Base-by-base conservation (phyloP, 2,888 invertebrate genomes). In the Xylota sylvarum region DNA sequence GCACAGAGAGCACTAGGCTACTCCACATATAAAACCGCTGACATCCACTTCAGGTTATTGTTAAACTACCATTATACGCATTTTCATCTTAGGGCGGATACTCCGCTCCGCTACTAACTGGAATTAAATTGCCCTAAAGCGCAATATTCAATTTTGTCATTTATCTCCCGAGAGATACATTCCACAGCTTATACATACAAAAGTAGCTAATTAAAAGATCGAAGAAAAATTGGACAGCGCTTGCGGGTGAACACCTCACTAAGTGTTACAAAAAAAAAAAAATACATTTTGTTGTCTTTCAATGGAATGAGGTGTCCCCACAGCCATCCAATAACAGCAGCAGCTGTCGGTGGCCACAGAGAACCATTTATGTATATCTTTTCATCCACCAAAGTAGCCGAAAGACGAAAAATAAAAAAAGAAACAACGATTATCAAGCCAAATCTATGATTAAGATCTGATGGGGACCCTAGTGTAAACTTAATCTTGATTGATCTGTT, bases 141-240 rank as follows among this genome's bases (percentile, higher is more conserved):
- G 52, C 60, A 35, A 23, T 50, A 76, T 40, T 43, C 70, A 80
- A 52, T 46, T 69, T 58, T 56, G 62, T n/a, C 73, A 70, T 80
- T 74, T 69, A 69, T 69, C 74, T 65, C 58, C 64, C 64, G 12
- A 56, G 12, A 56, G 37, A 62, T 46, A 74, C 69, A 80, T 70
- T 80, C 60, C 43, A 37, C 46, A 37, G 48, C 52, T 23, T 5
- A 32, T 7, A 32, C 32, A 40, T 62, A 85, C 85, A 81, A 81
- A 85, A 85, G 81, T 77, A 81, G 65, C 85, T 85, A 81, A 85
- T 85, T 81, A 85, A 85, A 80, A 81, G 81, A 81, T 81, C 76
- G 72, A 81, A 85, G 81, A 85, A 80, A 80, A 76, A 85, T 85
- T 81, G 80, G 27, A 76, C 52, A 76, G n/a, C 35, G 81, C 85